A percentile compares a stretch with the other conserved stretches of the same genome.
Evolutionary conservation across 1,140 invertebrate genomes (phyloP).

Genomic region (Ostrea edulis): DNA sequence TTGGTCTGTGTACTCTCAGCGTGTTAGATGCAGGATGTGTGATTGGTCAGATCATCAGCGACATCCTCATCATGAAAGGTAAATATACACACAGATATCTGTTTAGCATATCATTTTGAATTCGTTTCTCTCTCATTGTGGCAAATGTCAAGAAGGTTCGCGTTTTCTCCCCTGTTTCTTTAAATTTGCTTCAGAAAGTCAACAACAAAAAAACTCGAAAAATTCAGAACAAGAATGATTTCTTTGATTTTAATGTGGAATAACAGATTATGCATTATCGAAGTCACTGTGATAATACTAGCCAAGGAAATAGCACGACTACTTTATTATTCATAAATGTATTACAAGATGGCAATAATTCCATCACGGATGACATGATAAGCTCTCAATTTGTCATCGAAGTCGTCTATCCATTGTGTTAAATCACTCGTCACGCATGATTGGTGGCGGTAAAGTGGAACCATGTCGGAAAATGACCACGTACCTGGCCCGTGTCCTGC

Average conservation of each 20-base stretch:
- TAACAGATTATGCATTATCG: not conserved
- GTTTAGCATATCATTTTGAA: too few relatives aligned
- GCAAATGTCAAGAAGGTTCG: not conserved
- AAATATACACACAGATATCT: not conserved
- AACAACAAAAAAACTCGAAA: too few relatives aligned
- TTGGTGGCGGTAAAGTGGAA: slow-evolving; percentile 17
- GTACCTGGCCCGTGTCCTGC: not conserved
- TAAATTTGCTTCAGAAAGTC: not conserved
- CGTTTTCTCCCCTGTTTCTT: not conserved
- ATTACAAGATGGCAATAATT: slow-evolving; percentile 29
- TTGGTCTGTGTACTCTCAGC: slow-evolving; percentile 66
- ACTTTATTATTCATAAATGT: slow-evolving; percentile 31
- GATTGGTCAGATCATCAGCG: slow-evolving; percentile 73
- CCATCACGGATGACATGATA: slow-evolving; percentile 26
- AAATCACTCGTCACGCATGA: slow-evolving; percentile 27
- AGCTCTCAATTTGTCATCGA: slow-evolving; percentile 15
- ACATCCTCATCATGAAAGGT: slow-evolving; percentile 76
- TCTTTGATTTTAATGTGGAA: not conserved
- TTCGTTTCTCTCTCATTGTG: too few relatives aligned
- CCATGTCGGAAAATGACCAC: not conserved
- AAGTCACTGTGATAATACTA: not conserved
- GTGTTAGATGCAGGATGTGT: slow-evolving; percentile 70
- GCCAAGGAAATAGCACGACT: not conserved
- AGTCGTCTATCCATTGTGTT: slow-evolving; percentile 9
- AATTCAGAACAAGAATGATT: not conserved